Evolutionary conservation across 1,140 invertebrate species (phyloP).

Genomic region (Drosophila suzukii): DNA sequence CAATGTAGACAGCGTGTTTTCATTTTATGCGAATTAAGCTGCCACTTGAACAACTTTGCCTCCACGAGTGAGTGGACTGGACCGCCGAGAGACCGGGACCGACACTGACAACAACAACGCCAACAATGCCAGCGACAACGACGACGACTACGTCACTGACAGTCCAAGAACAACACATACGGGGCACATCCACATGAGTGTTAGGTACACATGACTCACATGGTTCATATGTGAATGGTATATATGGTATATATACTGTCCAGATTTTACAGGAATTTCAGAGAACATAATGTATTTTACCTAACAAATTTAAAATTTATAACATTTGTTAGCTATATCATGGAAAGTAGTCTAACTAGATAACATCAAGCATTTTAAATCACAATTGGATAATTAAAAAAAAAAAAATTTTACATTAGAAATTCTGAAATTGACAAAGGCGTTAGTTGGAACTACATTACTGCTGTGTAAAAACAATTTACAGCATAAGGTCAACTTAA

Average conservation of each 20-base stretch:
- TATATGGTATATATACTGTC: background rate
- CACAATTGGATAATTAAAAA: too few species aligned
- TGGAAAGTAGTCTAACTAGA: too few species aligned
- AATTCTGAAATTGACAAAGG: too few species aligned
- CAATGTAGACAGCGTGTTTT: slow-evolving; percentile 84
- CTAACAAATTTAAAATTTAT: too few species aligned
- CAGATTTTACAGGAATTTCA: slow-evolving; percentile 12
- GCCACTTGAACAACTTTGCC: slow-evolving; percentile 83
- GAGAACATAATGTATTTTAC: background rate
- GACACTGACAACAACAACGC: slow-evolving; percentile 15
- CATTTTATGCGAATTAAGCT: slow-evolving; percentile 84
- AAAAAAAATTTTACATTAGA: too few species aligned
- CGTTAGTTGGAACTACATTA: too few species aligned
- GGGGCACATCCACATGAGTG: slow-evolving; percentile 33
- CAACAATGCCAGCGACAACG: slow-evolving; percentile 11
- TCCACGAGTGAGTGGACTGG: slow-evolving; percentile 63
- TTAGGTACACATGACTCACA: slow-evolving; percentile 12
- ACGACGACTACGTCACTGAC: slow-evolving; percentile 33
- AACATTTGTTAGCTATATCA: too few species aligned
- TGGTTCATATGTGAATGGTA: slow-evolving; percentile 10
- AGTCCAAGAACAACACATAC: slow-evolving; percentile 52
- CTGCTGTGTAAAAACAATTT: too few species aligned
- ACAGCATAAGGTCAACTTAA: too few species aligned
- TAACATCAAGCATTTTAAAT: too few species aligned
- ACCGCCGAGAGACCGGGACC: slow-evolving; percentile 52